phyloP scores from a whole-genome alignment of 2,888 invertebrate genomes.

The Sminthurinus aureus region DNA sequence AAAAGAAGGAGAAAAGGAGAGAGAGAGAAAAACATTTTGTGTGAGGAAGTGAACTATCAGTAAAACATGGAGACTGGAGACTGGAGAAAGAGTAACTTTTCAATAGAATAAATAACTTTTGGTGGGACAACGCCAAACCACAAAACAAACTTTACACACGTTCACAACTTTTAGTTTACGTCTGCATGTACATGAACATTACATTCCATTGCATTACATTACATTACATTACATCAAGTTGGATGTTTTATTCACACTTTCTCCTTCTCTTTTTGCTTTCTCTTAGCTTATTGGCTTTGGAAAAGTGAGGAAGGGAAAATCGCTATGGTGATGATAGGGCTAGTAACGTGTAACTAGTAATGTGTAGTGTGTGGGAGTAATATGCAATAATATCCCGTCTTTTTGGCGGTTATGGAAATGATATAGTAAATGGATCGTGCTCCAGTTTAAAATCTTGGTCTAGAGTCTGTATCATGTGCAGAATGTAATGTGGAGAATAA shows the following conservation, averaged over 20 bases:
- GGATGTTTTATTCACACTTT: background rate
- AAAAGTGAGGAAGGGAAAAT: background rate
- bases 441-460: no score
- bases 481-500: background rate
- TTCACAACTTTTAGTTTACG: background rate
- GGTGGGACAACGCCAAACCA: conserved; percentile 13
- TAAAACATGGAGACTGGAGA: background rate
- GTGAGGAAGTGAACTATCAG: background rate
- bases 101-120: conserved; percentile 24
- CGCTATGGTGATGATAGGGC: background rate
- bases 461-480: background rate
- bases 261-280: background rate
- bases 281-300: background rate
- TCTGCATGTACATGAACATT: background rate
- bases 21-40: background rate
- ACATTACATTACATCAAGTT: background rate
- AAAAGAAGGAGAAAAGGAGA: conserved; percentile 2
- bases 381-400: no score
- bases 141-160: conserved; percentile 17
- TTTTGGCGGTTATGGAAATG: background rate
- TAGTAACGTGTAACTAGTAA: background rate
- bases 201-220: background rate
- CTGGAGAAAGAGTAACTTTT: conserved; percentile 4
- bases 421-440: background rate
- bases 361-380: background rate